These are phyloP conservation scores for Zalophus californianus DNA, from an alignment of 2,797 vertebrate genomes.

Conservation along the genomic window DNA sequence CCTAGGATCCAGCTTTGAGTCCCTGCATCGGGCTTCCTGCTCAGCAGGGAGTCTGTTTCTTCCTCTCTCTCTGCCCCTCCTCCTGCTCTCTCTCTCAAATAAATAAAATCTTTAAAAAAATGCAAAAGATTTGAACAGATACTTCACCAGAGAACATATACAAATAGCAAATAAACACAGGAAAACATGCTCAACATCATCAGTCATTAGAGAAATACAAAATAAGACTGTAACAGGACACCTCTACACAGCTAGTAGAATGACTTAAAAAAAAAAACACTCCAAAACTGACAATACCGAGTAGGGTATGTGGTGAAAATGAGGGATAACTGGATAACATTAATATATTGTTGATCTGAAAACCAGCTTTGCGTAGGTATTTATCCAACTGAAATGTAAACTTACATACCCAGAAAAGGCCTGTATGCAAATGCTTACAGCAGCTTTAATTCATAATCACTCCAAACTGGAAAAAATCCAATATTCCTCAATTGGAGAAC, in stretches of 20 bases:
- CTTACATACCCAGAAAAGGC: neutral
- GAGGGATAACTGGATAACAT: neutral
- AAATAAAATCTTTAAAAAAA: neutral
- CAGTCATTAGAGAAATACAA: neutral
- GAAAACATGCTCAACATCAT: neutral
- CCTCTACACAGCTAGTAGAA: neutral
- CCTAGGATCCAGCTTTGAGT: neutral
- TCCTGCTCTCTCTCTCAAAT: neutral
- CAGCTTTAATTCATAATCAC: conserved; percentile 29
- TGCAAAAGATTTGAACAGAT: neutral
- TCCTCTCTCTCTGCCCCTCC: neutral
- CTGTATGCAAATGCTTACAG: neutral
- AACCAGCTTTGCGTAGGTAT: neutral
- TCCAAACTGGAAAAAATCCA: neutral
- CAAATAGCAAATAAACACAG: neutral
- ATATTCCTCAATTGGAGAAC: neutral
- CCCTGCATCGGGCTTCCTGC: neutral
- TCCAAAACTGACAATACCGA: neutral
- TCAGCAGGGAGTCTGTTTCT: neutral
- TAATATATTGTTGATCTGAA: neutral
- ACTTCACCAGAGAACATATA: neutral
- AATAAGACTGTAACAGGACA: neutral
- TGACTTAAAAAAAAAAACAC: neutral
- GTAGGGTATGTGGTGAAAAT: neutral
- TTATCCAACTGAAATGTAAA: neutral